Base-by-base conservation (phyloP, 1,140 invertebrate genomes). In the Bombus waltoni region DNA sequence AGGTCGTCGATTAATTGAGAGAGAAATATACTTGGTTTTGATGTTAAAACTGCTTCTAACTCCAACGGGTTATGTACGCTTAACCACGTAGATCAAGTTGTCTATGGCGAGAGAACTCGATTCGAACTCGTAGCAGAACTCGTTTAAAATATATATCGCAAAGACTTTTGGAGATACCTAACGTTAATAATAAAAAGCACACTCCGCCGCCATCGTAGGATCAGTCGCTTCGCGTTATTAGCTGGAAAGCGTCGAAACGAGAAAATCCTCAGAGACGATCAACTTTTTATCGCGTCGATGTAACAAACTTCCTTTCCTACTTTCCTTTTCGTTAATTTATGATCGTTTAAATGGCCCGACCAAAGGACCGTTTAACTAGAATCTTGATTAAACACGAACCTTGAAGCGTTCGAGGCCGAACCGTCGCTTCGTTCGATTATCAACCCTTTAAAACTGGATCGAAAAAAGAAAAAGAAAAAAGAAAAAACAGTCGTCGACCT, bases 361-460 rank as follows among this genome's bases (percentile, higher is more conserved):
- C 25, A 3, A 15, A 5, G 25, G 6, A 35, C 22, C 32, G 10
- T 53, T 75, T 35, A 53, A 75, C 1, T 35, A 11, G 32, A 35
- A 18, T n/a, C 75, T 65, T 18, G 57, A 76, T 76, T 62, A 77
- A 76, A 76, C 15, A 11, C 10, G 15, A 11, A 18, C 57, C 75
- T 40, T 42, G n/a, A 78, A 18, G n/a, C 22, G 75, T 65, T 77
- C 75, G 47, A 38, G 57, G 74, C 53, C 22, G 38, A 76, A 10
- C 38, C 38, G 15, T 28, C 3, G 22, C 11, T 15, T 13, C 25
- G n/a, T n/a, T 28, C 15, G 8, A 42, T 42, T 42, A 22, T 42
- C 75, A 42, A n/a, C 5, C 57, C 25, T 78, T 40, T 32, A 32
- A 65, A 44, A 42, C 25, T 42, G 15, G 18, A 75, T 65, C 59